Evolutionary conservation across 1,140 invertebrate species (phyloP), one percentile per base, ranked within the genome.

Genomic region (Eufriesea mexicana): DNA sequence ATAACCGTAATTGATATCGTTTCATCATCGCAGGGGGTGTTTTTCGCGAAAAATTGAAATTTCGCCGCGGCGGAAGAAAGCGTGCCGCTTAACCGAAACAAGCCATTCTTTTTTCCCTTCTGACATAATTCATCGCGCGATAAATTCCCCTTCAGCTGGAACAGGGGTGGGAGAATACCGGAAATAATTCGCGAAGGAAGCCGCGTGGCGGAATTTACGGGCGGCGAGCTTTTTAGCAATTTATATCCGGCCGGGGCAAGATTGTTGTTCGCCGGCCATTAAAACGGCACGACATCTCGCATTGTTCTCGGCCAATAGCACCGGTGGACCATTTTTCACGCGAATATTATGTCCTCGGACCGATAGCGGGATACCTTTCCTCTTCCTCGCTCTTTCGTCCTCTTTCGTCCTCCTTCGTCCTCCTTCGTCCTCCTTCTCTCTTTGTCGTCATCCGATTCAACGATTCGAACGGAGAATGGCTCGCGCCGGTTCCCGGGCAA

Each of bases 271-370:
- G 18, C 28, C n/a, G 42, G 62, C 42, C 79, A 59, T 80, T 80
- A 74, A 45, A 80, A 49, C n/a, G n/a, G 42, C 51, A 20, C 79
- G 61, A 28, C 61, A 45, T 59, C 72, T 49, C 62, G 72, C 62
- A 76, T 76, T 75, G 79, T 82, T 68, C 79, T 49, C 59, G 79
- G 20, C 59, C 79, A 80, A 80, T 79, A 81, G 42, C 79, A 75
- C 7, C 42, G 62, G 75, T 25, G n/a, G 16, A 62, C 73, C 71
- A 87, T 55, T 86, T 83, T 70, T 83, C 86, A 75, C 64, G 55
- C 23, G 45, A 79, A 83, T 86, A 87, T 86, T 86, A 87, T 73
- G 74, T 61, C 64, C 54, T 45, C 42, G n/a, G 42, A 76, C 54
- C 84, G 84, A 87, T 86, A 86, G 67, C 80, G 68, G 68, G 61